Percentiles rank a stretch among this genome's conserved stretches.
Evolutionary conservation across 2,888 invertebrate genomes (phyloP).

Genomic region (Eupithecia abbreviata): DNA sequence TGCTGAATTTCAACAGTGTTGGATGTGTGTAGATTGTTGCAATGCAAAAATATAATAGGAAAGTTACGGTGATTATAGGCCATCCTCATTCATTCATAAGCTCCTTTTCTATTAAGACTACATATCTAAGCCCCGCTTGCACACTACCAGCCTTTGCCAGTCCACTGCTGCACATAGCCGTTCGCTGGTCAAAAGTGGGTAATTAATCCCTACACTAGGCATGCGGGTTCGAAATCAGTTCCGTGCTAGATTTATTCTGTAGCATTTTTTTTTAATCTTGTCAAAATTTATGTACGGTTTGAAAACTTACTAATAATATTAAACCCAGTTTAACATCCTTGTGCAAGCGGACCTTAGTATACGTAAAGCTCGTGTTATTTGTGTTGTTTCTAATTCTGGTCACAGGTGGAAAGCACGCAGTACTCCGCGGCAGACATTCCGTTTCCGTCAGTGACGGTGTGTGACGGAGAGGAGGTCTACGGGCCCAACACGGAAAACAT

Average conservation of each 20-base stretch:
- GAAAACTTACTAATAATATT: not conserved
- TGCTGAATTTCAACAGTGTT: not conserved
- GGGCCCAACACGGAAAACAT: slow-evolving; percentile 61
- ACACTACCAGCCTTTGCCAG: not conserved
- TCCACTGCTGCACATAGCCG: not conserved
- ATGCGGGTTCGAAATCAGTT: too few relatives aligned
- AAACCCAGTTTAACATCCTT: not conserved
- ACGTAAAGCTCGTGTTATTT: not conserved
- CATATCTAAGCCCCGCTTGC: not conserved
- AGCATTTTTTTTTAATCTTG: not conserved
- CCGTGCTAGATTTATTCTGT: too few relatives aligned
- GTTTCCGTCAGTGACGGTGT: slow-evolving; percentile 68
- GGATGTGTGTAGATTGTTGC: not conserved
- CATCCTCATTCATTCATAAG: not conserved
- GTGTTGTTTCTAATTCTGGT: not conserved
- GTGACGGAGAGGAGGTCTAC: slow-evolving; percentile 62
- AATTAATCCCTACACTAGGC: too few relatives aligned
- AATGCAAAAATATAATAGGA: not conserved
- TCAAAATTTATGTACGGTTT: not conserved
- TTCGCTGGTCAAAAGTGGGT: too few relatives aligned
- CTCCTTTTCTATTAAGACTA: not conserved
- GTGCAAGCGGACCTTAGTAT: not conserved
- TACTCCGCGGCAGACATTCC: slow-evolving; percentile 63
- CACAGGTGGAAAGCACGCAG: slow-evolving; percentile 72
- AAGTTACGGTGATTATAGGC: not conserved